These are phyloP conservation scores for Remorina albescens DNA, from an alignment of 2,797 vertebrate species.

Conservation along the genomic window DNA sequence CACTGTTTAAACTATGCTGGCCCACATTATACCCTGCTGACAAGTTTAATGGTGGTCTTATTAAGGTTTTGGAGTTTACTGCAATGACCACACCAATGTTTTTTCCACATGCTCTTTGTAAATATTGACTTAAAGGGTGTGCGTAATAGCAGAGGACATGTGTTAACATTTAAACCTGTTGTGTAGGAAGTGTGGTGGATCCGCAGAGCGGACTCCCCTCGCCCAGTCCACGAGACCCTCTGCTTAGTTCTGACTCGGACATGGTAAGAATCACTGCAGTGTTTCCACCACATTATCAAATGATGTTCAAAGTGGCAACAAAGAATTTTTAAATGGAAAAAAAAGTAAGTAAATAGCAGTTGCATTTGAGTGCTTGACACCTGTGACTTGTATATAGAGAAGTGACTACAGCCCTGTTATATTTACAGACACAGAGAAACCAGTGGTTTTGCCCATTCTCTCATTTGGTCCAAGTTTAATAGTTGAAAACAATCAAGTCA, in stretches of 20 bases:
- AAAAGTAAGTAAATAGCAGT: not conserved
- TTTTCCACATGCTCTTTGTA: not conserved
- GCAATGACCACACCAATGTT: rapidly evolving
- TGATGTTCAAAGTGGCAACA: not conserved
- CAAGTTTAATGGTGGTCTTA: not conserved
- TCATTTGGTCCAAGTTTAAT: not conserved
- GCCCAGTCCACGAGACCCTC: slow-evolving; percentile 50
- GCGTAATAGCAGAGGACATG: not conserved
- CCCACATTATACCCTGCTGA: not conserved
- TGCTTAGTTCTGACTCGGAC: slow-evolving; percentile 64
- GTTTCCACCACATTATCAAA: not conserved
- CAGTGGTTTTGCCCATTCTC: slow-evolving; percentile 4
- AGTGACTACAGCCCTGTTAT: not conserved
- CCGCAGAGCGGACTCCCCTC: slow-evolving; percentile 65
- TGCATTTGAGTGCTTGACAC: not conserved
- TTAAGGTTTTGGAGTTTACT: not conserved
- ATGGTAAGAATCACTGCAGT: slow-evolving; percentile 70
- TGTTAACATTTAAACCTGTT: slow-evolving; percentile 17
- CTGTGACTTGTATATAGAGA: not conserved
- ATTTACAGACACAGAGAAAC: not conserved
- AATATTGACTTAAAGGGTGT: slow-evolving; percentile 32
- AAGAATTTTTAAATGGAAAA: not conserved
- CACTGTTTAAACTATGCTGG: not conserved
- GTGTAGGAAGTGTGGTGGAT: slow-evolving; percentile 63
- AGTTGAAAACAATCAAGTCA: not conserved